Base-by-base conservation (phyloP, 2,797 vertebrate genomes). In the Salmo trutta region DNA sequence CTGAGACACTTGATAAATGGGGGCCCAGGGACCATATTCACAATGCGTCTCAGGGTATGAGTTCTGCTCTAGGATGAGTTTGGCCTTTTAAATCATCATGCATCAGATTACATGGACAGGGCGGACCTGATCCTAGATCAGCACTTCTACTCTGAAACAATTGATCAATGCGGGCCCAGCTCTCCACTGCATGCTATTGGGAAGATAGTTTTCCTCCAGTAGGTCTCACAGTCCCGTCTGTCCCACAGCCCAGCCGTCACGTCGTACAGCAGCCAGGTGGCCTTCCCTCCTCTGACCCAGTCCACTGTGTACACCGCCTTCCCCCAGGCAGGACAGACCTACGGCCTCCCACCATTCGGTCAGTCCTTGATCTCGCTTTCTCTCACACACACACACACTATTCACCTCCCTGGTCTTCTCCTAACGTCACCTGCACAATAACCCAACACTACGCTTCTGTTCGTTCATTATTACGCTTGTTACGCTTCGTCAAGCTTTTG, bases 261-360 rank as follows among this genome's bases (percentile, higher is more conserved):
- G 36, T 93, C 96, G 24, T 99, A 97, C 84, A 90, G 95, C 88
- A 92, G 88, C 47, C 96, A 97, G 93, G 92, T 94, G 89, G 94
- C 95, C 67, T 99, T 97, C 87, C 95, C 95, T 87, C 90, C 97
- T 24, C 92, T 98, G 73, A 95, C 96, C 83, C 97, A 97, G 88
- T 95, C 97, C 84, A 94, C 96, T n/a, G 91, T 96, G 75, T 99
- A 98, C 84, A 95, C 96, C 7, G 85, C 96, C 89, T 99, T 99
- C 87, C 96, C 97, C 75, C 97, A 97, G 89, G 94, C 95, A 4
- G 95, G 96, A 67, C 97, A 98, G 91, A 96, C 95, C 15, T 99
- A 98, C 0, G 97, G 97, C 94, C 97, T 99, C 92, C 98, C 98
- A 86, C 97, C 98, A 83, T 99, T 99, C 0, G 97, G 98, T 99